Evolutionary conservation across 2,888 invertebrate species (phyloP).

Genomic region (Cataglyphis livida): DNA sequence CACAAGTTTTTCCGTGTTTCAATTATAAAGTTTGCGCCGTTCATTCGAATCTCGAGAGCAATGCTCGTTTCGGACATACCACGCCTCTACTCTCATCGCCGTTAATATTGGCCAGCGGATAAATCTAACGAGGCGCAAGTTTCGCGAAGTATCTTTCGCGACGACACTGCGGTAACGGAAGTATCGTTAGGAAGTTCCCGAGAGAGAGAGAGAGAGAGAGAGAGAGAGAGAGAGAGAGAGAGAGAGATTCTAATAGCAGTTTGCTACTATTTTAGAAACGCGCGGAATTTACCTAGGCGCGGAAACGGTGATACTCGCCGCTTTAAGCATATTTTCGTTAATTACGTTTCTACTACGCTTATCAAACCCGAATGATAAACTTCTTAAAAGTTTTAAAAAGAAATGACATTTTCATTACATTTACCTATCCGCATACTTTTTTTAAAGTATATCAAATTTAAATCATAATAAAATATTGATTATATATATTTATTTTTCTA

Average conservation of each 20-base stretch:
- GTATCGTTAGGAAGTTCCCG: constrained; percentile 51
- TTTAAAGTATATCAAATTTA: background rate
- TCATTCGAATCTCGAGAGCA: constrained; percentile 8
- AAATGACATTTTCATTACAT: background rate
- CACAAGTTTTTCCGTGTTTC: constrained; percentile 36
- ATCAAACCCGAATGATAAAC: background rate
- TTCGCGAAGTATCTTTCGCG: constrained; percentile 24
- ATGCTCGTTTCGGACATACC: constrained; percentile 16
- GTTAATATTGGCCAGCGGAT: constrained; percentile 33
- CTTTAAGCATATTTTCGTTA: constrained; percentile 74
- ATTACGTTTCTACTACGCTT: constrained; percentile 61
- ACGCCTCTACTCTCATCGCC: constrained; percentile 1
- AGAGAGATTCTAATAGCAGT: constrained; percentile 31
- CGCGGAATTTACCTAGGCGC: constrained; percentile 71
- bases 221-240: background rate
- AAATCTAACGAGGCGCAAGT: constrained; percentile 52
- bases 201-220: background rate
- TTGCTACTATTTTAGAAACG: constrained; percentile 40
- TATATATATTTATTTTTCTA: background rate
- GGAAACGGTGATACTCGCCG: constrained; percentile 73
- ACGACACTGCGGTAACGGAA: constrained; percentile 33
- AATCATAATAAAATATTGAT: background rate
- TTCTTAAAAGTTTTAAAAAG: background rate
- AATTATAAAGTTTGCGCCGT: constrained; percentile 39
- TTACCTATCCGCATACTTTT: background rate